These are phyloP conservation scores for Melangyna quadrimaculata DNA, from an alignment of 2,888 invertebrate species.

Conservation along the genomic window DNA sequence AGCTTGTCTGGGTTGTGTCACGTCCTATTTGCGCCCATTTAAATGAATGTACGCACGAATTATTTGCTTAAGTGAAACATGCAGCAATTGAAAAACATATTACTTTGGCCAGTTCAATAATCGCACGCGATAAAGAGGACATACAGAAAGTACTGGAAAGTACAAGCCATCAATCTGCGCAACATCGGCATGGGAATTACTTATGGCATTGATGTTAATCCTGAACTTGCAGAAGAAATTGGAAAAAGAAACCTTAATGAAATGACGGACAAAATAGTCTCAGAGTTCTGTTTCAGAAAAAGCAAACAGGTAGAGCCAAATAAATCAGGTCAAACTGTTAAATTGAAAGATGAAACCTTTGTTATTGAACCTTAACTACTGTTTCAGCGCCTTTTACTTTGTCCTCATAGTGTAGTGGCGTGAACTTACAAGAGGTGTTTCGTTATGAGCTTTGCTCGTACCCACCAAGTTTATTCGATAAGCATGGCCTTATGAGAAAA, in stretches of 20 bases:
- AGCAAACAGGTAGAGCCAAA: too few relatives aligned
- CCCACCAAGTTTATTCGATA: background rate
- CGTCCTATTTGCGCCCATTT: background rate
- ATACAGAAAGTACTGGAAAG: background rate
- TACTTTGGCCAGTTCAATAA: background rate
- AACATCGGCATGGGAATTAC: background rate
- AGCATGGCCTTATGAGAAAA: too few relatives aligned
- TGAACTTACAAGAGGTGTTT: background rate
- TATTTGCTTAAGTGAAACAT: background rate
- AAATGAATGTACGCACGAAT: background rate
- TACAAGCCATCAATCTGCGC: too few relatives aligned
- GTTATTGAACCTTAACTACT: background rate
- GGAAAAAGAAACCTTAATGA: too few relatives aligned
- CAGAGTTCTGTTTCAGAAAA: too few relatives aligned
- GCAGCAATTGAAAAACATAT: background rate
- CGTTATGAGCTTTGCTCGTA: background rate
- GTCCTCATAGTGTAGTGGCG: background rate
- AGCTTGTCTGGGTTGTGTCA: too few relatives aligned
- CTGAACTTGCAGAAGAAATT: background rate
- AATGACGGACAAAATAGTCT: too few relatives aligned
- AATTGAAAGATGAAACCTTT: background rate
- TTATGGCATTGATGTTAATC: background rate
- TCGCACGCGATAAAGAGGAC: background rate
- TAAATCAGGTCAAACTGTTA: too few relatives aligned
- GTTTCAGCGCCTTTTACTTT: background rate